phyloP scores from a whole-genome alignment of 2,888 invertebrate genomes.

The Carterocephalus palaemon region DNA sequence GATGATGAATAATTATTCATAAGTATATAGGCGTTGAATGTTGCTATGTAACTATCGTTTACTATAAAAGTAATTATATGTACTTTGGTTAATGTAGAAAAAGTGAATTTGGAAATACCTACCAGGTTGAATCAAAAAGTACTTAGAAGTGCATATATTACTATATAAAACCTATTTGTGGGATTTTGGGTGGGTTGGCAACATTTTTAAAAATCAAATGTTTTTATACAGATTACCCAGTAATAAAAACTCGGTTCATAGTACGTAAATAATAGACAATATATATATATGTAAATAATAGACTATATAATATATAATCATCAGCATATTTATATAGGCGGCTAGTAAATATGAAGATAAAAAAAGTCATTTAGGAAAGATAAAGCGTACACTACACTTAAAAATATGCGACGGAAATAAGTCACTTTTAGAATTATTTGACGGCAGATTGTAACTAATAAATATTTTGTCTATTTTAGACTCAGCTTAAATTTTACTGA shows the following conservation, averaged over 20 bases:
- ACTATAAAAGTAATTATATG: slow-evolving; percentile 13
- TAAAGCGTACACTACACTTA: slow-evolving; percentile 15
- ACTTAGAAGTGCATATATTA: no score
- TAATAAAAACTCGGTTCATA: no score
- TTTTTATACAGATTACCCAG: no score
- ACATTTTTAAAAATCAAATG: no score
- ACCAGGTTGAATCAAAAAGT: not conserved
- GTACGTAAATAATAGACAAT: no score
- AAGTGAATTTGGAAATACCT: slow-evolving; percentile 1
- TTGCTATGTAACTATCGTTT: not conserved
- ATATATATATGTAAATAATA: no score
- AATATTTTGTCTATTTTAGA: no score
- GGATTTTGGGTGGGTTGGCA: no score
- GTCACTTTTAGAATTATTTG: slow-evolving; percentile 14
- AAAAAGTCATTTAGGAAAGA: slow-evolving; percentile 6
- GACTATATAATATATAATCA: slow-evolving; percentile 2
- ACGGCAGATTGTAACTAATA: slow-evolving; percentile 6
- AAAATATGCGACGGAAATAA: slow-evolving; percentile 22
- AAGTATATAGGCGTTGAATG: slow-evolving; percentile 15
- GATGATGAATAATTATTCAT: slow-evolving; percentile 13
- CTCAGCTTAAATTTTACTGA: no score
- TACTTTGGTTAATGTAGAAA: not conserved
- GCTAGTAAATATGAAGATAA: slow-evolving; percentile 18
- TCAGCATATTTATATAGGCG: slow-evolving; percentile 12
- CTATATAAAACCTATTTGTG: no score